Percentiles rank a stretch among this genome's conserved stretches.
Evolutionary conservation across 2,888 invertebrate species (phyloP).

Genomic region (Electrophaes corylata): DNA sequence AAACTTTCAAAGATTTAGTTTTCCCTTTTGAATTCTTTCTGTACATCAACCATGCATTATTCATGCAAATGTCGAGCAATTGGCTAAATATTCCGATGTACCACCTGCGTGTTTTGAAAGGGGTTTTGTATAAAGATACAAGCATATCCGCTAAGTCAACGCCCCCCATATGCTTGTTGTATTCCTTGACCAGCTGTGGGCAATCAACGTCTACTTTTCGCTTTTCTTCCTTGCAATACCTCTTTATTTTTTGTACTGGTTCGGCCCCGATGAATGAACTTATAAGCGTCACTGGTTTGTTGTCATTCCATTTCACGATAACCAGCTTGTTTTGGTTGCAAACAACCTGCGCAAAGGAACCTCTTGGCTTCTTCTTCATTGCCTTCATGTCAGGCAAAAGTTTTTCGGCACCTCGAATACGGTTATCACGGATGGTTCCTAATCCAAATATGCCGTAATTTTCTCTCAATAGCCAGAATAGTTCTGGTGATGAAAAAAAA

Average conservation of each 20-base stretch:
- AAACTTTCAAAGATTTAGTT: conserved; percentile 16
- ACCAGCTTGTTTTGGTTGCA: conserved; percentile 39
- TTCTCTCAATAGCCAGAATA: conserved; percentile 38
- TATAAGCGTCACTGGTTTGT: conserved; percentile 45
- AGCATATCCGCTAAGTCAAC: conserved; percentile 50
- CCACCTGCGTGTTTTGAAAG: conserved; percentile 46
- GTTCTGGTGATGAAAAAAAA: conserved; percentile 39
- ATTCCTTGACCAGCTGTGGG: conserved; percentile 49
- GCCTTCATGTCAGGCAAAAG: conserved; percentile 35
- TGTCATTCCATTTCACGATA: conserved; percentile 48
- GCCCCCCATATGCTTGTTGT: conserved; percentile 54
- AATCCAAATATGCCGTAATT: conserved; percentile 43
- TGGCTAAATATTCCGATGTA: conserved; percentile 49
- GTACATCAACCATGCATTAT: conserved; percentile 38
- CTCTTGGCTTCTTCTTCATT: conserved; percentile 41
- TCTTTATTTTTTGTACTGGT: conserved; percentile 43
- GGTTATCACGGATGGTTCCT: conserved; percentile 42
- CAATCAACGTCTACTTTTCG: conserved; percentile 45
- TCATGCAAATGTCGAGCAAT: conserved; percentile 41
- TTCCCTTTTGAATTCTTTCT: conserved; percentile 7
- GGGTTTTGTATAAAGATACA: conserved; percentile 42
- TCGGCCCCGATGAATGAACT: conserved; percentile 45
- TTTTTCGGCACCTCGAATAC: conserved; percentile 39
- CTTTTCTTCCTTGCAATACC: conserved; percentile 46
- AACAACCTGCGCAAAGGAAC: conserved; percentile 32